Base-by-base conservation (phyloP, 2,113 vertebrate species). In the Protomyctophum bolini region DNA sequence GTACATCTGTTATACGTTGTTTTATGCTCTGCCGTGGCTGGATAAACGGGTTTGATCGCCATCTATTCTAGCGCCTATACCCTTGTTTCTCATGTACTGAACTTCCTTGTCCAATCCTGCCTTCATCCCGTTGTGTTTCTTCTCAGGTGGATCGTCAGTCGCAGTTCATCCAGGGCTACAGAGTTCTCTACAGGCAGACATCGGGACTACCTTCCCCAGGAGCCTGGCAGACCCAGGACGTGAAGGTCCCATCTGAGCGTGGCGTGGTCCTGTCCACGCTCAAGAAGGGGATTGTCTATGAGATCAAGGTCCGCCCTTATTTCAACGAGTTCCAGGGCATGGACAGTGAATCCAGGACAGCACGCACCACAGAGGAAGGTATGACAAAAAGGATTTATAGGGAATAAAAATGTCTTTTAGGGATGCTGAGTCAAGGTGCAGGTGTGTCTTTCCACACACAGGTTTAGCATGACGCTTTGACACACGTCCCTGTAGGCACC, bases 271-370 rank as follows among this genome's bases (percentile, higher is more conserved):
- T 99, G 0, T 83, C 94, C 48, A 90, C 87, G 59, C 91, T 99
- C 55, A 98, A 96, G 87, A 99, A 98, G 81, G 97, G 97, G 0
- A 94, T 97, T 57, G 94, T 95, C 58, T 99, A 99, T 0, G 98
- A 99, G 87, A 95, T 99, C 73, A 99, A 99, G 89, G 96, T 97
- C 9, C 94, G 97, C 1, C 98, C 98, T 0, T 99, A 97, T 76
- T 99, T 99, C 91, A 99, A 99, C 65, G 98, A 99, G 65, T 99
- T 99, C 88, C 98, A 99, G 77, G 98, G 97, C 72, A 98, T 98
- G 94, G 98, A 99, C 88, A 98, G 97, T 57, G 98, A 99, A 77
- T 95, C 97, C 46, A 95, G 96, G 88, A 95, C 94, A 0, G 94
- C 95, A 1, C 95, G 96, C 60, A 99, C 97, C 15, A 95, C 94